These are phyloP conservation scores for Lacanobia oleracea DNA, from an alignment of 2,888 invertebrate genomes.

Conservation along the genomic window DNA sequence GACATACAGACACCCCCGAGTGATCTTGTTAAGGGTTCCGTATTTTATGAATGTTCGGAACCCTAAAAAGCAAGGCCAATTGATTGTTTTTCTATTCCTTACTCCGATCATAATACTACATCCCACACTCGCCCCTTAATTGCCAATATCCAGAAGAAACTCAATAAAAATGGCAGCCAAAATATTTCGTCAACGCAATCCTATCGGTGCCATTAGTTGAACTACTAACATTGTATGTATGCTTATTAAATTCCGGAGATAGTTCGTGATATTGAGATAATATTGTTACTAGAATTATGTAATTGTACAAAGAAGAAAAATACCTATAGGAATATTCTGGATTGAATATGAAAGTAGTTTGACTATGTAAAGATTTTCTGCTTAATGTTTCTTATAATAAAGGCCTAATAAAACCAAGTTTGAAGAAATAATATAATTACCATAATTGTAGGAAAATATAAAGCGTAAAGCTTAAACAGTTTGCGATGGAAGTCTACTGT, in stretches of 20 bases:
- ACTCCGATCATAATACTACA: constrained; percentile 2
- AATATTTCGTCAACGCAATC: constrained; percentile 55
- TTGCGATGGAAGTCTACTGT: no score
- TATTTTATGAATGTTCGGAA: no score
- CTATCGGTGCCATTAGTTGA: constrained; percentile 43
- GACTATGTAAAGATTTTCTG: no score
- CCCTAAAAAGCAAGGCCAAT: no score
- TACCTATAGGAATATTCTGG: not conserved
- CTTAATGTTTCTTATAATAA: not conserved
- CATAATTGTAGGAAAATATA: no score
- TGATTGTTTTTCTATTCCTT: not conserved
- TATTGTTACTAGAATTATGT: constrained; percentile 28
- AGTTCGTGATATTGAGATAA: constrained; percentile 33
- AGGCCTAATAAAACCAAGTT: not conserved
- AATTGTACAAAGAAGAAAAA: constrained; percentile 3
- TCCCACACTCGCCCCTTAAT: constrained; percentile 38
- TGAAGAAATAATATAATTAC: no score
- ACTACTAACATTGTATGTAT: constrained; percentile 43
- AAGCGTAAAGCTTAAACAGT: no score
- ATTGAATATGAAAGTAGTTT: constrained; percentile 6
- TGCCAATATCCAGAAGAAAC: constrained; percentile 55
- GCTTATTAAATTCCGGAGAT: constrained; percentile 51
- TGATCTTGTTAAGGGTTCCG: no score
- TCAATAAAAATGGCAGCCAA: constrained; percentile 39
- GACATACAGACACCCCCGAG: no score